These are phyloP conservation scores for Halichoerus grypus DNA, from an alignment of 2,113 vertebrate species.

Conservation along the genomic window DNA sequence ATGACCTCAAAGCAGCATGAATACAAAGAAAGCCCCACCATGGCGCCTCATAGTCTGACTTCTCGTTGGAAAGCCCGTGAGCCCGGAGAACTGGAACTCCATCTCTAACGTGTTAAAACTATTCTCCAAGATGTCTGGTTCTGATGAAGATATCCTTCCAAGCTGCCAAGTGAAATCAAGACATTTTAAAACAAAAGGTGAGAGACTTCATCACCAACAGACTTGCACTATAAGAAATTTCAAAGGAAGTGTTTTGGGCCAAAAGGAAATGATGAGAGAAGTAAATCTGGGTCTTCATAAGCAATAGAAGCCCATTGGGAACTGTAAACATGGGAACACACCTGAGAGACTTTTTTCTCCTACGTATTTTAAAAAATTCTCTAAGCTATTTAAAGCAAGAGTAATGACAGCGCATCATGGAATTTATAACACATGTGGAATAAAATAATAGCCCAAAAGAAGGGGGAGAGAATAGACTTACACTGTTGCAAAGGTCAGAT, in stretches of 20 bases:
- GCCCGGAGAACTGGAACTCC: accelerated
- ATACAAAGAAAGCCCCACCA: not conserved
- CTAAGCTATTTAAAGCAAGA: not conserved
- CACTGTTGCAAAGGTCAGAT: not conserved
- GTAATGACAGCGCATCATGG: not conserved
- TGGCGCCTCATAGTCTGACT: accelerated
- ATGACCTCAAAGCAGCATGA: not conserved
- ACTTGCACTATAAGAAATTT: not conserved
- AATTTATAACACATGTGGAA: not conserved
- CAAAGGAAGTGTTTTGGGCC: not conserved
- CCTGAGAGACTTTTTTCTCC: not conserved
- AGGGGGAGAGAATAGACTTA: not conserved
- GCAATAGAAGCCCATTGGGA: not conserved
- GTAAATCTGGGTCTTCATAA: not conserved
- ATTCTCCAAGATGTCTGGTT: no score
- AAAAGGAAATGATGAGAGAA: not conserved
- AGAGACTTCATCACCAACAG: not conserved
- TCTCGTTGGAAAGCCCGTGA: accelerated
- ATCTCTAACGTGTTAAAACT: not conserved
- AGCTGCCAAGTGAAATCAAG: not conserved
- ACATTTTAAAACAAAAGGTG: not conserved
- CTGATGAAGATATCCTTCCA: not conserved
- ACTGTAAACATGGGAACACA: not conserved
- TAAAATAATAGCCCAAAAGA: not conserved
- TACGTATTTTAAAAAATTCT: not conserved